A percentile compares a stretch with the other conserved stretches of the same genome.
phyloP scores from a whole-genome alignment of 2,113 vertebrate genomes.

The Amphilophus citrinellus region DNA sequence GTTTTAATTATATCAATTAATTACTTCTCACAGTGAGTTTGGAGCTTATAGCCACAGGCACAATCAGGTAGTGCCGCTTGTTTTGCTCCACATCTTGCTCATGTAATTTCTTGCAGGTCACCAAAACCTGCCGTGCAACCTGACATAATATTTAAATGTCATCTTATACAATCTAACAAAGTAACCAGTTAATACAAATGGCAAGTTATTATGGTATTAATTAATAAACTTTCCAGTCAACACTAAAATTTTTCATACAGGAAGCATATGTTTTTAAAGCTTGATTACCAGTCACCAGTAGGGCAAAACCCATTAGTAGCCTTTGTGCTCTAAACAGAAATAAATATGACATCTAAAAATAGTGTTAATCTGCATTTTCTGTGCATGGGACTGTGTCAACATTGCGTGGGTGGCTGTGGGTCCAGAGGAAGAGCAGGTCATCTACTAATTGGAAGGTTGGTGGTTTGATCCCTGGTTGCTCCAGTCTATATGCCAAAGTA shows the following conservation, averaged over 20 bases:
- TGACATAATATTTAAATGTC: background rate
- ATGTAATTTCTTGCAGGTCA: conserved; percentile 38
- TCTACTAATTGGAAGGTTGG: too few relatives aligned
- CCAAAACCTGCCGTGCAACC: conserved; percentile 11
- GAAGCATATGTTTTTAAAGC: background rate
- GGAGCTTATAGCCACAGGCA: conserved; percentile 41
- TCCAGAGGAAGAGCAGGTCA: too few relatives aligned
- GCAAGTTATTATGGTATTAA: background rate
- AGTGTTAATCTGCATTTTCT: background rate
- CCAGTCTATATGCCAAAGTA: too few relatives aligned
- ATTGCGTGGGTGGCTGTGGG: too few relatives aligned
- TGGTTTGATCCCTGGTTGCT: too few relatives aligned
- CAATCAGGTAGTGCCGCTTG: background rate
- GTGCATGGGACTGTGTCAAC: background rate
- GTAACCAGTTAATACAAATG: rapidly evolving
- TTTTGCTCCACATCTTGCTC: conserved; percentile 34
- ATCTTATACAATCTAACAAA: background rate
- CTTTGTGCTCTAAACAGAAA: background rate
- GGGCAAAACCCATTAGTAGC: background rate
- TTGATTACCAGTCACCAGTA: background rate
- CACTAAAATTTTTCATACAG: background rate
- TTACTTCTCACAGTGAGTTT: conserved; percentile 52
- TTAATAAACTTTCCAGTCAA: background rate
- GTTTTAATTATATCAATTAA: conserved; percentile 62
- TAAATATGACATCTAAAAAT: background rate